Base-by-base conservation (phyloP, 64 coral and sea anemone species). In the Pocillopora verrucosa region DNA sequence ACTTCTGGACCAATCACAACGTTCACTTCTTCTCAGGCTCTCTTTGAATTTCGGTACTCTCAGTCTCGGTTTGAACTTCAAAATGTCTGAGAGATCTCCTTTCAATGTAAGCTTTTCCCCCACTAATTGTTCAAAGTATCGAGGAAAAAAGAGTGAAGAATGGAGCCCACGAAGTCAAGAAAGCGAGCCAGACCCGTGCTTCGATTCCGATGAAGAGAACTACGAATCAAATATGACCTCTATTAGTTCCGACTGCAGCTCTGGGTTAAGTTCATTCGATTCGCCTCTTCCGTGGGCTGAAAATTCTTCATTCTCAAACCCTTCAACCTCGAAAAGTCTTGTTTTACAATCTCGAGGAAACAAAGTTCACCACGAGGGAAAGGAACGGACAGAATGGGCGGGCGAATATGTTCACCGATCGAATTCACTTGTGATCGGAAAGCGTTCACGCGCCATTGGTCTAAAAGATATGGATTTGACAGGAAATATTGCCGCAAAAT, bases 381-480 rank as follows among this genome's bases (percentile, higher is more conserved):
- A 19, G 34, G 6, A 57, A 37, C 0, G 2, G 36, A 57, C 64
- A 72, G 9, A 85, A 72, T 38, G 37, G 67, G 20, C 20, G 22
- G 22, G 22, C 10, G 16, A 69, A 12, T 24, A 59, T 68, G 56
- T 61, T 61, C 12, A 6, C 12, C 61, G 57, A 58, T 86, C 90
- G 6, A 87, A 20, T n/a, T 97, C 95, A 9, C 83, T 97, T 67
- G 87, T 90, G 22, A 80, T 97, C 34, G 95, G 95, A 3, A 93
- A 89, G 45, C 95, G 86, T 9, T 59, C 80, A 25, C 75, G 65
- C 25, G 82, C 83, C 30, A 11, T 90, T 36, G 95, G 95, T 11
- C 63, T 93, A 0, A 97, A 97, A 63, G 91, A 97, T 34, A 60
- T 97, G 25, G 88, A 97, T 38, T 76, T 97, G 65, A 88, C 69